Conservation (phyloP, 2,113 vertebrate species). For the Lamprotornis superbus region DNA sequence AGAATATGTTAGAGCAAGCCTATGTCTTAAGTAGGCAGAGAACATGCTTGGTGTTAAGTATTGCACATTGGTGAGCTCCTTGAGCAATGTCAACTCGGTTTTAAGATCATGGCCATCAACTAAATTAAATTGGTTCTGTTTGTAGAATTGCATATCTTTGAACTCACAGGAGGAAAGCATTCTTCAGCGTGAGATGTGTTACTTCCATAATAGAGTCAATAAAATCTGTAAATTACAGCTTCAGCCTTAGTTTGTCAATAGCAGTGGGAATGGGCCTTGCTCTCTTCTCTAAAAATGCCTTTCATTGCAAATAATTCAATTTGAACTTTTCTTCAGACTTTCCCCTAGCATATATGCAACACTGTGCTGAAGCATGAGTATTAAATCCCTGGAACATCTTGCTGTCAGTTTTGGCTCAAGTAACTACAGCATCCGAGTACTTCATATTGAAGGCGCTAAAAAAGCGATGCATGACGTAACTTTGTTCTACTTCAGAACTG, state of each 20-base stretch:
- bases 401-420: neutral
- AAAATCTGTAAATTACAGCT: neutral
- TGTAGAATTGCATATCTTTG: neutral
- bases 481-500: neutral
- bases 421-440: neutral
- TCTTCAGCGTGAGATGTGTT: neutral
- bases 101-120: neutral
- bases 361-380: neutral
- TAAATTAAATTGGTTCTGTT: neutral
- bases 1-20: neutral
- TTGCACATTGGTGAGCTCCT: neutral
- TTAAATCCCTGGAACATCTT: neutral
- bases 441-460: neutral
- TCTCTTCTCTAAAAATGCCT: neutral
- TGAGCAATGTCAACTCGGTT: neutral
- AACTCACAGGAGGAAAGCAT: neutral
- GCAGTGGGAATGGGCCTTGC: neutral
- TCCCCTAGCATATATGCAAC: neutral
- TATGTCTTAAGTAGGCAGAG: neutral
- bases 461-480: neutral
- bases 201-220: neutral
- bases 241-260: neutral
- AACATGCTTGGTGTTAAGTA: neutral
- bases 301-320: neutral
- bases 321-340: neutral